These are phyloP conservation scores for Limulus polyphemus DNA, from an alignment of 2,888 invertebrate species.

Conservation along the genomic window DNA sequence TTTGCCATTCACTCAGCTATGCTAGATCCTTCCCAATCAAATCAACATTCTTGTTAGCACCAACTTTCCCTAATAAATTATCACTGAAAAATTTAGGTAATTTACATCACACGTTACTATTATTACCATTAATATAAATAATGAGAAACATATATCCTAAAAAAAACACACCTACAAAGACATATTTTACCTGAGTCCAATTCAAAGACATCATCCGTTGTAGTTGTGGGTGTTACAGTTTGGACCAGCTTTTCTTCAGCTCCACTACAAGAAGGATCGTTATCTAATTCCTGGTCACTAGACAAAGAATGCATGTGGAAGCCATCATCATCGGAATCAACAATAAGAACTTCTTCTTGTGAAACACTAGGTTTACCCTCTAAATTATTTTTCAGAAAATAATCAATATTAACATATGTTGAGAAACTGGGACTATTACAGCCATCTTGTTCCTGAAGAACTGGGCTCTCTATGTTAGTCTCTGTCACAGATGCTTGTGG, in stretches of 20 bases:
- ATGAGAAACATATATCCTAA: too few relatives aligned
- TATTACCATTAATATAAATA: too few relatives aligned
- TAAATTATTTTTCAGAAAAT: conserved; percentile 52
- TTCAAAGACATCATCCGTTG: conserved; percentile 32
- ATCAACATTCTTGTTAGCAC: too few relatives aligned
- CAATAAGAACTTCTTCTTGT: conserved; percentile 11
- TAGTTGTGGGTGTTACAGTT: conserved; percentile 25
- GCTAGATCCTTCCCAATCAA: too few relatives aligned
- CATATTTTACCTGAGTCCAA: conserved; percentile 29
- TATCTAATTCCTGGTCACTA: conserved; percentile 24
- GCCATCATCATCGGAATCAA: conserved; percentile 20
- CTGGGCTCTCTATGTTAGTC: too few relatives aligned
- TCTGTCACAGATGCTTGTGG: too few relatives aligned
- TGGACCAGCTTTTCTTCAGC: conserved; percentile 11
- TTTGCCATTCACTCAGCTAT: too few relatives aligned
- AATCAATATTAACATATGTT: conserved; percentile 81
- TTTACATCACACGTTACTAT: too few relatives aligned
- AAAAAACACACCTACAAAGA: too few relatives aligned
- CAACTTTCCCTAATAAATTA: too few relatives aligned
- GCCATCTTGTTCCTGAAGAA: too few relatives aligned
- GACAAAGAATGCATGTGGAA: conserved; percentile 22
- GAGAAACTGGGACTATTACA: conserved; percentile 21
- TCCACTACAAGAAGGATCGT: conserved; percentile 10
- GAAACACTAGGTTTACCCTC: conserved; percentile 42
- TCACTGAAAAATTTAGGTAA: too few relatives aligned